Percentiles rank a stretch among this genome's conserved stretches.
Evolutionary conservation across 2,797 vertebrate genomes (phyloP).

Genomic region (Pseudotriccus pelzelni): DNA sequence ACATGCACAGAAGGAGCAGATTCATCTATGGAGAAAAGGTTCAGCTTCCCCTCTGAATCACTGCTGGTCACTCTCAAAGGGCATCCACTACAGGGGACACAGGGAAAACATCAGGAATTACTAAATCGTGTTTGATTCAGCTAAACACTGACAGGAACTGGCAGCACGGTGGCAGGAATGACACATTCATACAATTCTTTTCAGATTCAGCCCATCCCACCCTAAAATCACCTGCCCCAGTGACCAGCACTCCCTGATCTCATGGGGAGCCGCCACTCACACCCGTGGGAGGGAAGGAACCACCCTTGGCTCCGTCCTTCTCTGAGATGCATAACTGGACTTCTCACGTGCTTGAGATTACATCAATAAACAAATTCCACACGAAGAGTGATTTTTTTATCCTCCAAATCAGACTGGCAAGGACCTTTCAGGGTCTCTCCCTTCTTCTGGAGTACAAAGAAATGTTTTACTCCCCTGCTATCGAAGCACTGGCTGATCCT

Average conservation of each 20-base stretch:
- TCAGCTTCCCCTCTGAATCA: slow-evolving; percentile 88
- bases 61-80: slow-evolving; percentile 87
- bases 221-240: neutral
- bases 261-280: neutral
- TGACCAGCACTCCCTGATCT: neutral
- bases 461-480: neutral
- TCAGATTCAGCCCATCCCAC: neutral
- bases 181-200: neutral
- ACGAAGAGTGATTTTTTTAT: neutral
- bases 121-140: neutral
- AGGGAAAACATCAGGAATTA: neutral
- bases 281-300: neutral
- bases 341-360: neutral
- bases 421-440: neutral
- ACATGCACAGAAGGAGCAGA: slow-evolving; percentile 62
- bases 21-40: slow-evolving; percentile 79
- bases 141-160: neutral
- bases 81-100: slow-evolving; percentile 50
- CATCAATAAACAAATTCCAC: neutral
- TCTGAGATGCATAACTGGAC: neutral
- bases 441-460: neutral
- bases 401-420: neutral
- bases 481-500: neutral
- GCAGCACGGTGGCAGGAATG: neutral
- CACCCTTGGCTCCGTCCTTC: neutral